These are phyloP conservation scores for Myathropa florea DNA, from an alignment of 2,888 invertebrate genomes.

Conservation along the genomic window DNA sequence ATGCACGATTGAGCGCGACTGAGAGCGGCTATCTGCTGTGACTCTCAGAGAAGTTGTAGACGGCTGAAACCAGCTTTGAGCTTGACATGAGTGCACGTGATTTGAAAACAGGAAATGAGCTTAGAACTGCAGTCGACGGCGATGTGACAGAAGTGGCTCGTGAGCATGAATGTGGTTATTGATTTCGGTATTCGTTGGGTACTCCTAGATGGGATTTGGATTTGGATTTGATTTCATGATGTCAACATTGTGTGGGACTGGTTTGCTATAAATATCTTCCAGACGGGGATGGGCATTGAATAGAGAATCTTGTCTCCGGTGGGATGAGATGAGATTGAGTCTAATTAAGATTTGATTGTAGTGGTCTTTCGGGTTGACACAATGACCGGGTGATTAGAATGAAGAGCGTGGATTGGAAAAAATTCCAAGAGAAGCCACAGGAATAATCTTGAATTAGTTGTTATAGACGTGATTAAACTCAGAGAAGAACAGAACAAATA, in stretches of 20 bases:
- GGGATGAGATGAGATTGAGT: background rate
- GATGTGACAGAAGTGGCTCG: slow-evolving; percentile 14
- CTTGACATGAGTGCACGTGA: slow-evolving; percentile 46
- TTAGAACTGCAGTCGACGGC: slow-evolving; percentile 22
- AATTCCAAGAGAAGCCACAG: too few relatives aligned
- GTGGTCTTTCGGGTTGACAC: background rate
- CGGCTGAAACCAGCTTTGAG: slow-evolving; percentile 25
- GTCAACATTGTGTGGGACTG: background rate
- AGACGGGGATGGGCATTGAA: background rate
- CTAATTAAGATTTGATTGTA: background rate
- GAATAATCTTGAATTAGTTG: too few relatives aligned
- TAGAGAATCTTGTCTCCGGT: background rate
- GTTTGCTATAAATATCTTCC: background rate
- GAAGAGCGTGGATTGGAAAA: background rate
- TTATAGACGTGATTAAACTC: too few relatives aligned
- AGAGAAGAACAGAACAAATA: too few relatives aligned
- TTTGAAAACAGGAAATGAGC: slow-evolving; percentile 57
- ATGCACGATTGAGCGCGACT: slow-evolving; percentile 13
- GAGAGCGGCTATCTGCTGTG: background rate
- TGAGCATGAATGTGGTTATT: background rate
- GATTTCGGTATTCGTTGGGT: background rate
- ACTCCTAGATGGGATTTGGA: background rate
- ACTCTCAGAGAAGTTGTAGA: background rate
- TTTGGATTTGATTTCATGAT: background rate
- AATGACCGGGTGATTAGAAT: background rate